phyloP scores from a whole-genome alignment of 2,113 vertebrate genomes.

The Turdus rufiventris region DNA sequence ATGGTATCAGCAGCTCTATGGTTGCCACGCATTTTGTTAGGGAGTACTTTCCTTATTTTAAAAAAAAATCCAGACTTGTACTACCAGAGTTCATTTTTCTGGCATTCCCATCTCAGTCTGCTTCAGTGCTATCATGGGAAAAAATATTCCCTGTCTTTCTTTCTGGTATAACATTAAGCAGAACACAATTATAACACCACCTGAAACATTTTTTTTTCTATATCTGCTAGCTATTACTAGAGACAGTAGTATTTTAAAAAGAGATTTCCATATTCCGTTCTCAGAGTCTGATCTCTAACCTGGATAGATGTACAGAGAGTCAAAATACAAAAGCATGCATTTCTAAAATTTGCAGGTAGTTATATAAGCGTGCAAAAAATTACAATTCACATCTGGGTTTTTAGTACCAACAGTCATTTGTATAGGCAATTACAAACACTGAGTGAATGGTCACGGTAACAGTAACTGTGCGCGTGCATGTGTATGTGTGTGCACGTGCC shows the following conservation, averaged over 20 bases:
- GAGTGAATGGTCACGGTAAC: not conserved
- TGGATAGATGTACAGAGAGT: not conserved
- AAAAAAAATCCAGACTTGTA: not conserved
- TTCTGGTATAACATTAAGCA: not conserved
- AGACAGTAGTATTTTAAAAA: not conserved
- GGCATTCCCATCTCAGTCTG: not conserved
- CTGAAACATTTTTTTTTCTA: not conserved
- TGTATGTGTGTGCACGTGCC: not conserved
- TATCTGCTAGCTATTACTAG: not conserved
- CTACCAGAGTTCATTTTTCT: not conserved
- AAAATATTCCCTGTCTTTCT: not conserved
- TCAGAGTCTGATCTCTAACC: not conserved
- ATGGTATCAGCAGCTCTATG: not conserved
- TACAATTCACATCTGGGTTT: not conserved
- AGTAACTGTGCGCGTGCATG: not conserved
- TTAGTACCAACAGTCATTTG: not conserved
- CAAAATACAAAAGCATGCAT: not conserved
- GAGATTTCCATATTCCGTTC: not conserved
- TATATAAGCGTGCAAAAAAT: not conserved
- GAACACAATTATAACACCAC: not conserved
- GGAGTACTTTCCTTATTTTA: not conserved
- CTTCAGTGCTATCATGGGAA: not conserved
- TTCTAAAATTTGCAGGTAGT: not conserved
- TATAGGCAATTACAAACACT: not conserved
- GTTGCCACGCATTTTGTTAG: not conserved